Evolutionary conservation across 2,888 invertebrate genomes (phyloP), one percentile per base, ranked within the genome.

Genomic region (Torymus texanus): DNA sequence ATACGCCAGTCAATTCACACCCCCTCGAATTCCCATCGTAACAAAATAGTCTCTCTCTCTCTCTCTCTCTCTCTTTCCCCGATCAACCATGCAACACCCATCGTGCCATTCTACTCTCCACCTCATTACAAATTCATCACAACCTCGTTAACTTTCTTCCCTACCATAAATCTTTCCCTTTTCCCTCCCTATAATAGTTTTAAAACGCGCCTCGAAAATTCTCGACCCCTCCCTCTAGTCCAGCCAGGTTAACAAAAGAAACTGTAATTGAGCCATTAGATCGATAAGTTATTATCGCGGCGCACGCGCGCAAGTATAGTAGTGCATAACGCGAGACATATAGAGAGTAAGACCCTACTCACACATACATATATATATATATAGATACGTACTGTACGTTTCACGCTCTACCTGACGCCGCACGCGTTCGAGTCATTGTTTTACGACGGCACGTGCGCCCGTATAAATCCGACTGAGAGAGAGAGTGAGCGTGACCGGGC

Each of bases 181-280:
- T 12, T 2, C 5, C 51, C 16, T 21, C 5, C 56, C 14, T 14
- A 24, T 66, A 59, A 65, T 59, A 67, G 55, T 67, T 61, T 53
- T 56, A 61, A 78, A 73, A 71, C 51, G 18, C 4, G 24, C 2
- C n/a, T 67, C 55, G 21, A 55, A 62, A 67, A 50, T 24, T 13
- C 12, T 1, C 18, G 1, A 41, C 68, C 14, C 53, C 53, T 1
- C 21, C 56, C 29, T 4, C 10, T 24, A 12, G 24, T 13, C 11
- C 61, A 21, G 10, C 61, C 10, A 41, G 41, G 41, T 41, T 41
- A 65, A 70, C 68, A 74, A 79, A 72, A 62, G 70, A 24, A 68
- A 68, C 62, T 75, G 71, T 81, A 81, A 81, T 81, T 81, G 81
- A 81, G 81, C 68, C 78, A 81, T 81, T 81, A 81, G 81, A 81